phyloP scores from a whole-genome alignment of 2,797 vertebrate genomes.

The Diplodus puntazzo region DNA sequence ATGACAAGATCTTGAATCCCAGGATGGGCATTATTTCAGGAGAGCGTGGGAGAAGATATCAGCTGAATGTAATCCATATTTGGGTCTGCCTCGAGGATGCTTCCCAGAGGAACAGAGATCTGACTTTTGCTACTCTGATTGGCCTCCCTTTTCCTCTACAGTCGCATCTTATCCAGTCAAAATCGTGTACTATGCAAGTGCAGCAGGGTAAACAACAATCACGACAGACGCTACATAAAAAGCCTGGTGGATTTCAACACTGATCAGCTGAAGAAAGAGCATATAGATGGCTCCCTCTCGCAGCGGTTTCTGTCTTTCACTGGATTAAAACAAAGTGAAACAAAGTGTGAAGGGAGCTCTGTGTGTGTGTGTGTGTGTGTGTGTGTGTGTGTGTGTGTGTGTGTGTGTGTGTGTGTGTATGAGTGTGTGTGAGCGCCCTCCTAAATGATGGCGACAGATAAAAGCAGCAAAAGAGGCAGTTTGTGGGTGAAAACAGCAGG shows the following conservation, averaged over 20 bases:
- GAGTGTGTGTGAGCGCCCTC: neutral
- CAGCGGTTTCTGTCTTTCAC: conserved; percentile 4
- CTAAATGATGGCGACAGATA: conserved; percentile 55
- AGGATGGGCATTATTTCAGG: conserved; percentile 10
- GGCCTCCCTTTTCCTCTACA: conserved; percentile 7
- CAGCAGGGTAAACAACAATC: conserved; percentile 5
- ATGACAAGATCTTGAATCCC: conserved; percentile 38
- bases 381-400: too few relatives aligned
- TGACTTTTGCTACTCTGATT: conserved; percentile 31
- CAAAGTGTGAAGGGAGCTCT: conserved; percentile 34
- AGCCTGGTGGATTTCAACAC: conserved; percentile 8
- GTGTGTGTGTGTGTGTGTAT: too few relatives aligned
- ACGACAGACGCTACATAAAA: neutral
- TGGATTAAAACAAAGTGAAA: conserved; percentile 48
- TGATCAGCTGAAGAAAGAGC: conserved; percentile 27
- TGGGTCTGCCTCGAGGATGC: conserved; percentile 16
- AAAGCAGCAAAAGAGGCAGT: conserved; percentile 58
- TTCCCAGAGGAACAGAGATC: conserved; percentile 25
- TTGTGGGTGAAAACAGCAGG: conserved; percentile 56
- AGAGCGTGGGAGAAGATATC: conserved; percentile 25
- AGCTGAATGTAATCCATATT: conserved; percentile 35
- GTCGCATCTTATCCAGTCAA: conserved; percentile 47
- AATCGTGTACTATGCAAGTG: neutral
- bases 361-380: neutral
- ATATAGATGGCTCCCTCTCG: conserved; percentile 20